Conservation (phyloP, 2,113 vertebrate species). For the Saguinus midas region DNA sequence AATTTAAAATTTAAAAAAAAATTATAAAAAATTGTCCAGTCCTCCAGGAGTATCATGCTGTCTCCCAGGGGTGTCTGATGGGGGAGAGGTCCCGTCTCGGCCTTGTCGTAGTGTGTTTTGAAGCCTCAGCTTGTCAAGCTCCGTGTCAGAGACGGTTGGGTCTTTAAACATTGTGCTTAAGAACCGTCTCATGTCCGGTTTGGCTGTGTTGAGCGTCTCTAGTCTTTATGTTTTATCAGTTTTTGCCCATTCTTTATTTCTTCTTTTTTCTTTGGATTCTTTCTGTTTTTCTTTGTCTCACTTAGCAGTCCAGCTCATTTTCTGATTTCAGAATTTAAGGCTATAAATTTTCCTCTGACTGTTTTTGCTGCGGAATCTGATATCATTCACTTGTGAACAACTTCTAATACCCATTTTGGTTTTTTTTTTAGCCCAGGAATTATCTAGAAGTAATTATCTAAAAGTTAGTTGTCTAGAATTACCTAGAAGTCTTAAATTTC, state of each 20-base stretch:
- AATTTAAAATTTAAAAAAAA: no score
- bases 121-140: background rate
- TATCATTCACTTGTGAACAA: background rate
- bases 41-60: no score
- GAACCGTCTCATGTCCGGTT: fast-evolving
- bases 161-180: fast-evolving
- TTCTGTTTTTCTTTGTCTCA: background rate
- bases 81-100: fast-evolving
- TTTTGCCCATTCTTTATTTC: background rate
- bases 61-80: fast-evolving
- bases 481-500: background rate
- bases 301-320: background rate
- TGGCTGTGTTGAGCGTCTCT: background rate
- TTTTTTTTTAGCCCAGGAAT: background rate
- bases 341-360: background rate
- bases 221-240: background rate
- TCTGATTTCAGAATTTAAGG: background rate
- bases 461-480: no score
- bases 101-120: background rate
- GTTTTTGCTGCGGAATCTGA: background rate
- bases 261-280: background rate
- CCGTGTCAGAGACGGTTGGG: background rate
- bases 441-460: background rate
- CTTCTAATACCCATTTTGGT: background rate
- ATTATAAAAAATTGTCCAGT: no score